These are phyloP conservation scores for Parthenolecanium corni DNA, from an alignment of 2,888 invertebrate genomes.

Conservation along the genomic window DNA sequence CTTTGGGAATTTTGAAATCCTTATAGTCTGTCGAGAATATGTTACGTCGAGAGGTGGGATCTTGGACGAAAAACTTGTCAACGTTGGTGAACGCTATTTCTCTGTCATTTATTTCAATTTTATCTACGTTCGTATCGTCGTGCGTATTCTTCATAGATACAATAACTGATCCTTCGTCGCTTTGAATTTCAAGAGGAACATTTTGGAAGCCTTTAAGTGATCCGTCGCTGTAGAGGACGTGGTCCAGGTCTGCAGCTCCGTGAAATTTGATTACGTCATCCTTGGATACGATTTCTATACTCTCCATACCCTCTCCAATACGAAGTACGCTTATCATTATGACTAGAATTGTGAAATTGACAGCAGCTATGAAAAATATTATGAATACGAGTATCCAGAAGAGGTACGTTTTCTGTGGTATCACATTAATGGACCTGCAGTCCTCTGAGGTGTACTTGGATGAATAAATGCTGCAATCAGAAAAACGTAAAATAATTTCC, in stretches of 20 bases:
- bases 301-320: slow-evolving; percentile 69
- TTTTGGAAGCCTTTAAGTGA: slow-evolving; percentile 45
- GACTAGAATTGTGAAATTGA: slow-evolving; percentile 66
- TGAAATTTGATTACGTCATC: slow-evolving; percentile 64
- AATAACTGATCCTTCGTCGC: slow-evolving; percentile 38
- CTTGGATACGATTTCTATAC: slow-evolving; percentile 66
- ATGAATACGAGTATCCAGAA: slow-evolving; percentile 16
- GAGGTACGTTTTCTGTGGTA: slow-evolving; percentile 19
- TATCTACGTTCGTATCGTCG: slow-evolving; percentile 18
- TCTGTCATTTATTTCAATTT: neutral
- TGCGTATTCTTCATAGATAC: slow-evolving; percentile 46
- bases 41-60: slow-evolving; percentile 45
- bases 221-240: slow-evolving; percentile 60
- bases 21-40: slow-evolving; percentile 69
- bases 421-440: neutral
- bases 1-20: slow-evolving; percentile 56
- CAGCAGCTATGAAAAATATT: slow-evolving; percentile 48
- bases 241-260: slow-evolving; percentile 63
- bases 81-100: slow-evolving; percentile 41
- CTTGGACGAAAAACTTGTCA: slow-evolving; percentile 55
- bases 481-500: neutral
- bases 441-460: neutral
- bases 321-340: slow-evolving; percentile 68
- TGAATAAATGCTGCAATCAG: neutral
- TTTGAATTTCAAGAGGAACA: slow-evolving; percentile 40